Percentiles rank a stretch among this genome's conserved stretches.
Evolutionary conservation across 1,140 invertebrate species (phyloP).

Genomic region (Drosophila serrata): DNA sequence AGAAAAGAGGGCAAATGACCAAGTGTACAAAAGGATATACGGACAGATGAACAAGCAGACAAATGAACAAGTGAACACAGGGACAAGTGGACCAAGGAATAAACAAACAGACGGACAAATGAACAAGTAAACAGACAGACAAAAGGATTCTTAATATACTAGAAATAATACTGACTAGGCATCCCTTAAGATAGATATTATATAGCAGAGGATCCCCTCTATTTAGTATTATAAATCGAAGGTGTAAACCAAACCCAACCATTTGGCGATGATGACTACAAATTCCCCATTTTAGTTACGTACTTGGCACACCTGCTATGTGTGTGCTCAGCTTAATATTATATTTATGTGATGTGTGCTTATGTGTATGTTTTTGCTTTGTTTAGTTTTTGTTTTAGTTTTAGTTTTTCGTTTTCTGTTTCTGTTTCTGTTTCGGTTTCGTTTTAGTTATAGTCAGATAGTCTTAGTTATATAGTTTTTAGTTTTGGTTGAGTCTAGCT

Average conservation of each 20-base stretch:
- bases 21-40: neutral
- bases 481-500: constrained; percentile 13
- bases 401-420: neutral
- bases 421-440: neutral
- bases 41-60: neutral
- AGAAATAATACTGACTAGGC: neutral
- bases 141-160: neutral
- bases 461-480: constrained; percentile 12
- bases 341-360: constrained; percentile 26
- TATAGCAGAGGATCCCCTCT: neutral
- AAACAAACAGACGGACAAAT: neutral
- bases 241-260: constrained; percentile 2
- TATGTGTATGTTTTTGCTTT: constrained; percentile 33
- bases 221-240: neutral
- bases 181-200: neutral
- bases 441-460: constrained; percentile 11
- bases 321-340: constrained; percentile 9
- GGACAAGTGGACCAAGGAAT: neutral
- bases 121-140: neutral
- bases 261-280: constrained; percentile 16
- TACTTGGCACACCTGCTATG: constrained; percentile 17
- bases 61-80: neutral
- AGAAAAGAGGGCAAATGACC: neutral
- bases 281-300: constrained; percentile 28
- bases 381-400: constrained; percentile 12